A percentile compares a stretch with the other conserved stretches of the same genome.
These are phyloP conservation scores for Heteropelma amictum DNA, from an alignment of 2,888 invertebrate genomes.

Conservation along the genomic window DNA sequence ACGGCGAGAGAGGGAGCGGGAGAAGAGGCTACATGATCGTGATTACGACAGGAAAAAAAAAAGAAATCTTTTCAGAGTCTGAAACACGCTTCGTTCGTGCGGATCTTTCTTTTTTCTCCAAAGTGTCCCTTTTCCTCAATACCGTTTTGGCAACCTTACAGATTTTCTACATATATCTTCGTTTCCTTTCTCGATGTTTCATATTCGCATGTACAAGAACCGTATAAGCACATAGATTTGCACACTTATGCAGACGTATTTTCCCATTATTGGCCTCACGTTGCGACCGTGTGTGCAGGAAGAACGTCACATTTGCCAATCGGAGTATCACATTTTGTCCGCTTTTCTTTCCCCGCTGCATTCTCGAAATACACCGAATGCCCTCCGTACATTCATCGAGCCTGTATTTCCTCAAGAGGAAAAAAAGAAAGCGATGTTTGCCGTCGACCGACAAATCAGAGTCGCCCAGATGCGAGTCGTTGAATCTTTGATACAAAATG, in stretches of 20 bases:
- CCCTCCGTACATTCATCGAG: too few species aligned
- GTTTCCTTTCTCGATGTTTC: conserved; percentile 7
- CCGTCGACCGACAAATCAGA: too few species aligned
- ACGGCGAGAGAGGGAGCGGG: conserved; percentile 25
- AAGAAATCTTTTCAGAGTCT: conserved; percentile 9
- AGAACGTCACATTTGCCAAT: conserved; percentile 55
- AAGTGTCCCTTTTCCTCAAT: not conserved
- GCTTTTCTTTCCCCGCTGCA: not conserved
- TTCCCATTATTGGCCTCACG: conserved; percentile 1
- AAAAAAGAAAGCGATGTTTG: too few species aligned
- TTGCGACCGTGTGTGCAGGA: conserved; percentile 13
- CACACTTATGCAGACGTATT: not conserved
- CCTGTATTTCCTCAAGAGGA: too few species aligned
- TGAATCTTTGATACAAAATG: too few species aligned
- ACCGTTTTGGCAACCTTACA: too few species aligned
- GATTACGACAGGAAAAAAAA: conserved; percentile 34
- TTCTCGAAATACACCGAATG: not conserved
- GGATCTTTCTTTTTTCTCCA: conserved; percentile 1
- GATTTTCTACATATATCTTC: too few species aligned
- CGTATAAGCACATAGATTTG: not conserved
- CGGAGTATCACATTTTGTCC: conserved; percentile 59
- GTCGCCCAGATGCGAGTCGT: too few species aligned
- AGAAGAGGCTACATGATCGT: conserved; percentile 28
- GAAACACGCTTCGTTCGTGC: conserved; percentile 51
- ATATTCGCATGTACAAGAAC: not conserved